Conservation (phyloP, 2,888 invertebrate species). For the Iselma pallidipennis region DNA sequence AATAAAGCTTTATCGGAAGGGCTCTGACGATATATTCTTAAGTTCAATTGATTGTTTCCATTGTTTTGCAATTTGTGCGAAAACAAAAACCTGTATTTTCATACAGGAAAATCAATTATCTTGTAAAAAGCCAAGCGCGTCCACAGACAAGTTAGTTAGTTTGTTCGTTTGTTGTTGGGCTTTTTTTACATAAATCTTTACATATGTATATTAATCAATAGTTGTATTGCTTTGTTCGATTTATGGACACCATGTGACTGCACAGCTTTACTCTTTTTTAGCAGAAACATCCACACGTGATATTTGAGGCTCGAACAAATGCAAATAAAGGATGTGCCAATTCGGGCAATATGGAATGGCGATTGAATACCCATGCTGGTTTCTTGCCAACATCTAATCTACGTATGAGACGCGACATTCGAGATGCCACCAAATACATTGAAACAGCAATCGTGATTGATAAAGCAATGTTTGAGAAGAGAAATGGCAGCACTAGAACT, state of each 20-base stretch:
- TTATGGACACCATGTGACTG: slow-evolving; percentile 46
- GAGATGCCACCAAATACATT: slow-evolving; percentile 91
- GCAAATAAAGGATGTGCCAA: slow-evolving; percentile 92
- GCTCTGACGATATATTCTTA: background rate
- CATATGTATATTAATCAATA: too few species aligned
- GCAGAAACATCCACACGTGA: slow-evolving; percentile 98
- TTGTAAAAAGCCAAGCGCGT: too few species aligned
- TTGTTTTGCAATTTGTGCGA: background rate
- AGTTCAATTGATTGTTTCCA: background rate
- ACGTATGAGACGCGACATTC: slow-evolving; percentile 71
- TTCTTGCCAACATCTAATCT: slow-evolving; percentile 50
- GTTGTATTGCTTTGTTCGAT: background rate
- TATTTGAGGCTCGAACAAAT: slow-evolving; percentile 92
- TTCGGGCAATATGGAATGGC: slow-evolving; percentile 74
- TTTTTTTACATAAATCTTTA: too few species aligned
- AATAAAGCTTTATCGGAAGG: slow-evolving; percentile 10
- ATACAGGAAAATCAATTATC: background rate
- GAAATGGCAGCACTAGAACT: slow-evolving; percentile 81
- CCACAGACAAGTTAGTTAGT: too few species aligned
- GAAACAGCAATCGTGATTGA: slow-evolving; percentile 96
- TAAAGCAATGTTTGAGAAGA: slow-evolving; percentile 93
- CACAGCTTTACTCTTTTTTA: slow-evolving; percentile 67
- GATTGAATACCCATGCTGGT: slow-evolving; percentile 58
- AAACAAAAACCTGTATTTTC: background rate
- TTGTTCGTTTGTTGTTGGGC: too few species aligned